Conservation (phyloP, 64 coral and sea anemone genomes). For the Pocillopora verrucosa region DNA sequence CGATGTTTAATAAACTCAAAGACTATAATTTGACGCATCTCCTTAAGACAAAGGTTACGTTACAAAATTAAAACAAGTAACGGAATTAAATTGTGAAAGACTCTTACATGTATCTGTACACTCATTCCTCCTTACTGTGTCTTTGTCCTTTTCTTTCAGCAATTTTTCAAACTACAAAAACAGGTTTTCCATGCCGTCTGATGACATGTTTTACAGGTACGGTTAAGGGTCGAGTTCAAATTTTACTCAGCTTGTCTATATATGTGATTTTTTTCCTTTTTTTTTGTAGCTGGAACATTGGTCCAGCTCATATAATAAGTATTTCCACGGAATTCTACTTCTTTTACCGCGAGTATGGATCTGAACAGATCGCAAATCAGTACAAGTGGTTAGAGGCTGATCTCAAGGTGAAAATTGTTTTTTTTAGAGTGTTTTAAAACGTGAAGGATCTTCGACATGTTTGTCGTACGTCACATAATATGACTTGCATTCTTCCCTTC, state of each 20-base stretch:
- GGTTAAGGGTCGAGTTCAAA: not conserved
- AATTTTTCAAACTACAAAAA: conserved; percentile 96
- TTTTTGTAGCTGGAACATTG: conserved; percentile 81
- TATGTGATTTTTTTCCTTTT: not conserved
- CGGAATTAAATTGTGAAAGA: too few species aligned
- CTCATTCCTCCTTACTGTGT: not conserved
- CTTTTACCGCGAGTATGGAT: conserved; percentile 55
- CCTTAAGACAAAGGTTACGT: too few species aligned
- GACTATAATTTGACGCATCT: too few species aligned
- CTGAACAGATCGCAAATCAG: conserved; percentile 72
- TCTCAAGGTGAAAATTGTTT: conserved; percentile 19
- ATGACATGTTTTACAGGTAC: conserved; percentile 92
- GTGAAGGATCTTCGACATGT: too few species aligned
- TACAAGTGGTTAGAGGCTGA: conserved; percentile 74
- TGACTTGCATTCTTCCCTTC: too few species aligned
- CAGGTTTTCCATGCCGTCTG: conserved; percentile 91
- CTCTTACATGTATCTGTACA: too few species aligned
- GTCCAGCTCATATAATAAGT: conserved; percentile 89
- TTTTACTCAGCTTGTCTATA: not conserved
- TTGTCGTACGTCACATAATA: too few species aligned
- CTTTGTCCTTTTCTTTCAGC: conserved; percentile 41
- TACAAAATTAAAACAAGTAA: too few species aligned
- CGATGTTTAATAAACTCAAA: too few species aligned
- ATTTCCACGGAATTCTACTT: conserved; percentile 95
- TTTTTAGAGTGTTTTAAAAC: too few species aligned